Percentiles rank a stretch among this genome's conserved stretches.
Evolutionary conservation across 2,797 vertebrate species (phyloP).

Genomic region (Lepilemur ruficaudatus): DNA sequence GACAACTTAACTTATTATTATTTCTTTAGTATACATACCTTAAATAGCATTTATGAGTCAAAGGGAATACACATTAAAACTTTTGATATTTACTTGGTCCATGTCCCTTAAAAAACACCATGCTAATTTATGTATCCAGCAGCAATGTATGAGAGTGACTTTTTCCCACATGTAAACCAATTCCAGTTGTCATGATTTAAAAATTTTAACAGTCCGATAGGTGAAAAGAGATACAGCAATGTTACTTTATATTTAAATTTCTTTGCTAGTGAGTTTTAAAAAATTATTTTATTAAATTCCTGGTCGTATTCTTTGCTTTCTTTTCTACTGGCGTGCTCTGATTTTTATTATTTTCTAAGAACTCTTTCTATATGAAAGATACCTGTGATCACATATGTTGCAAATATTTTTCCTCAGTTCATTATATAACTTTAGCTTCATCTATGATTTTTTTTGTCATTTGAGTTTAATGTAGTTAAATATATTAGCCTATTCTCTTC

Average conservation of each 20-base stretch:
- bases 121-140: background rate
- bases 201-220: background rate
- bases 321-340: background rate
- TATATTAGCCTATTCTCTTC: background rate
- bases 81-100: background rate
- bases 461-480: background rate
- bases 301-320: background rate
- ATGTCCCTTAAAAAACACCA: background rate
- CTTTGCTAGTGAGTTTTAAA: background rate
- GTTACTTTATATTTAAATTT: background rate
- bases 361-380: background rate
- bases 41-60: background rate
- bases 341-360: background rate
- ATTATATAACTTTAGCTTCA: background rate
- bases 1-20: background rate
- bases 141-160: background rate
- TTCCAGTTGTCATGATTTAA: background rate
- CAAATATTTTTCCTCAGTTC: background rate
- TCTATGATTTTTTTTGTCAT: background rate
- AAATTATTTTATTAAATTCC: background rate
- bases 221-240: background rate
- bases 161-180: background rate
- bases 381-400: rapidly evolving
- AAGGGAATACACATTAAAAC: background rate
- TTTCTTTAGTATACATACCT: background rate